Base-by-base conservation (phyloP, 2,797 vertebrate species). In the Rhinella marina region DNA sequence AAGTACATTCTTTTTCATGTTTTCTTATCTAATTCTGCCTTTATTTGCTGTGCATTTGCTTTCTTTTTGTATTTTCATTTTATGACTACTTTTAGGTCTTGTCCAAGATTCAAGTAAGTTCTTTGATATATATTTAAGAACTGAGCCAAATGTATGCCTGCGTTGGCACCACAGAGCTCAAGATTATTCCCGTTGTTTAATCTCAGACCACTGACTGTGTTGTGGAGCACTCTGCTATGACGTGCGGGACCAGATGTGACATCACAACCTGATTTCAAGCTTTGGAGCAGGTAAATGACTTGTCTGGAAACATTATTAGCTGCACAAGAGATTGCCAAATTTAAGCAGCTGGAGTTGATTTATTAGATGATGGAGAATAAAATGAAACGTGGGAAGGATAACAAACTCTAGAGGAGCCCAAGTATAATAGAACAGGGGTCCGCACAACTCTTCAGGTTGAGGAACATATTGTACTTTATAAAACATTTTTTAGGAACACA, bases 321-420 rank as follows among this genome's bases (percentile, higher is more conserved):
- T 81, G 79, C 32, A n/a, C 19, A n/a, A 48, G 79, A 6, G 17
- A 14, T 59, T 62, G 79, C 57, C 79, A 81, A 64, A 62, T 64
- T 13, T 62, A 50, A 81, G 79, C 79, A 81, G 79, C 79, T 81
- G 59, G 79, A 81, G 79, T 48, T 81, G 79, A 81, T 81, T 81
- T 81, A 81, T 29, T 64, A 64, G 14, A 80, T 41, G 41, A 62
- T 32, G 23, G 59, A 81, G 79, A 81, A 81, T 81, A 64, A 62
- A 81, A 62, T 62, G 54, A 81, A 81, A 81, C 21, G 79, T 81
- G 79, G 79, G 79, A 81, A 81, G 79, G 12, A 81, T 81, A 81
- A 81, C 78, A 81, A 64, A 48, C 78, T 81, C 56, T 81, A 41
- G 59, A 64, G 62, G 57, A 41, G 59, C 57, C 59, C 57, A 64